Evolutionary conservation across 2,888 invertebrate species (phyloP).

Genomic region (Mythimna loreyi): DNA sequence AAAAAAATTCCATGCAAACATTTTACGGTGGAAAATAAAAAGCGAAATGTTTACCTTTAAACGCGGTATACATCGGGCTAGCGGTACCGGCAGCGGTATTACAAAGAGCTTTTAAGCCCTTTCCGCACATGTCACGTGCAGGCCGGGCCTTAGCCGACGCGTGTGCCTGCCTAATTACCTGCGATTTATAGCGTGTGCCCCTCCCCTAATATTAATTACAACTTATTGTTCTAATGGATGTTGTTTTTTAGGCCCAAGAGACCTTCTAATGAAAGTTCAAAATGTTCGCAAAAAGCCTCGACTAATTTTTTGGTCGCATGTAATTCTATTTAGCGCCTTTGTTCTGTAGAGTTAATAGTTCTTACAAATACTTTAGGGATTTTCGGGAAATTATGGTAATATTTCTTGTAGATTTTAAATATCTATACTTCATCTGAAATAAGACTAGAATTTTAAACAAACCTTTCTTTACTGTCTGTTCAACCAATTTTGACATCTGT

Average conservation of each 20-base stretch:
- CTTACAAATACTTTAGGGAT: constrained; percentile 11
- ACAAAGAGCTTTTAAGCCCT: constrained; percentile 81
- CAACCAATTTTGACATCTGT: too few species aligned
- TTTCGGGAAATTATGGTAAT: constrained; percentile 9
- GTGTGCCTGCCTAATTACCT: constrained; percentile 82
- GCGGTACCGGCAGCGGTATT: constrained; percentile 58
- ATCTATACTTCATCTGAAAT: too few species aligned
- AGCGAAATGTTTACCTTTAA: constrained; percentile 74
- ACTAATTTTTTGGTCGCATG: constrained; percentile 55
- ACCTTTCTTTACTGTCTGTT: too few species aligned
- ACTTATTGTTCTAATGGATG: constrained; percentile 73
- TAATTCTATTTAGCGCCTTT: constrained; percentile 36
- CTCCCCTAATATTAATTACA: constrained; percentile 80
- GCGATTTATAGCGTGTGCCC: constrained; percentile 80
- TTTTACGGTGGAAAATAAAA: constrained; percentile 65
- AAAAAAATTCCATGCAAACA: constrained; percentile 55
- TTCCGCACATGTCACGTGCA: constrained; percentile 79
- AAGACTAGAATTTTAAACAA: not conserved
- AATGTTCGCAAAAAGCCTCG: constrained; percentile 58
- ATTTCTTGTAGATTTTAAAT: not conserved
- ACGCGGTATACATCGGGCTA: constrained; percentile 65
- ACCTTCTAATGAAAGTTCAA: constrained; percentile 65
- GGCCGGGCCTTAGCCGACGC: constrained; percentile 66
- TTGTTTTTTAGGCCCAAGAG: constrained; percentile 63
- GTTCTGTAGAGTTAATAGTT: constrained; percentile 14